phyloP scores from a whole-genome alignment of 1,140 invertebrate species.

The Saccostrea glomerata region DNA sequence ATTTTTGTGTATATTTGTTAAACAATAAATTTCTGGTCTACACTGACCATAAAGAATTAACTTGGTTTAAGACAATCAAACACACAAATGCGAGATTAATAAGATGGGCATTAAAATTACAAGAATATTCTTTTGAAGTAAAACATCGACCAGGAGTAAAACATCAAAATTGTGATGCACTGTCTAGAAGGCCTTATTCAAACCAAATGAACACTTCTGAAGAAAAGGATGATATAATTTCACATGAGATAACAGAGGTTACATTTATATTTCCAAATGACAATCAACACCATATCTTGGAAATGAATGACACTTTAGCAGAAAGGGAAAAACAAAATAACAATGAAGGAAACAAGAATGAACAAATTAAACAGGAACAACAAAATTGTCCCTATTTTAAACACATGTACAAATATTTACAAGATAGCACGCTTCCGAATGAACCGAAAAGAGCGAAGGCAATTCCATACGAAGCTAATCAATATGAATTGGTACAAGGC shows the following conservation, averaged over 20 bases:
- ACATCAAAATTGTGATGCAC: too few species aligned
- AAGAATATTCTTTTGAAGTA: neutral
- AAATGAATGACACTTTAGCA: neutral
- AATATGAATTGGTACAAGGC: constrained; percentile 45
- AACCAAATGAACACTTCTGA: too few species aligned
- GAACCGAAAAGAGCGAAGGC: constrained; percentile 38
- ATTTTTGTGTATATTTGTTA: too few species aligned
- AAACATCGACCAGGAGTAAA: too few species aligned
- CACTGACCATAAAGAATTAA: too few species aligned
- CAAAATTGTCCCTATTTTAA: neutral
- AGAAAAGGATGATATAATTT: neutral
- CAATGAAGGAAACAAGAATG: neutral
- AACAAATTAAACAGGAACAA: neutral
- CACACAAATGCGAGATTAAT: too few species aligned
- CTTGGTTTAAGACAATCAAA: too few species aligned
- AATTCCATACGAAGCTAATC: constrained; percentile 40
- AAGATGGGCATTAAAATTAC: neutral
- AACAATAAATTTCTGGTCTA: too few species aligned
- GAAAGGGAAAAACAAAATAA: neutral
- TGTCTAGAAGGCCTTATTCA: too few species aligned
- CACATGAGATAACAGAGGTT: neutral
- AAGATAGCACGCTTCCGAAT: neutral
- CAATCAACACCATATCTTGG: neutral
- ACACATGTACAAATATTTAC: neutral
- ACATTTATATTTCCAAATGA: neutral